These are phyloP conservation scores for Proterorhinus semilunaris DNA, from an alignment of 2,113 vertebrate genomes.

Conservation along the genomic window DNA sequence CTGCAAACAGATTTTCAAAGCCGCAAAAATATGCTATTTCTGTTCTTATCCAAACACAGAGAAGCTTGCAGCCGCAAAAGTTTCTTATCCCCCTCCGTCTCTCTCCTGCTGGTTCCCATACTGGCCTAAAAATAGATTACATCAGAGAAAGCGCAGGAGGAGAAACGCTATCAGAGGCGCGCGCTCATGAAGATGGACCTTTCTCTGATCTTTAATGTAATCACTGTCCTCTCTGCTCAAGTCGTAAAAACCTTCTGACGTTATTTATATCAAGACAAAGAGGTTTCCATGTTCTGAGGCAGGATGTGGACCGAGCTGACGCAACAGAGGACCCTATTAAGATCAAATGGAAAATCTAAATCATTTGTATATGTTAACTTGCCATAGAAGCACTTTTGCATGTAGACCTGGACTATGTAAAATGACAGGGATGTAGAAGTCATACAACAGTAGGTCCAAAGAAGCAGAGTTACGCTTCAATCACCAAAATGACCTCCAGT, in stretches of 20 bases:
- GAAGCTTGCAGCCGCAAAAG: slow-evolving; percentile 55
- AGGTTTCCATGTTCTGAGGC: slow-evolving; percentile 3
- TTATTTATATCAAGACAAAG: slow-evolving; percentile 38
- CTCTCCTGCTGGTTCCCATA: slow-evolving; percentile 68
- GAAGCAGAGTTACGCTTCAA: neutral
- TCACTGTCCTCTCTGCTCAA: slow-evolving; percentile 29
- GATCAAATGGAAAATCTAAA: slow-evolving; percentile 4
- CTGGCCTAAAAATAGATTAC: slow-evolving; percentile 64
- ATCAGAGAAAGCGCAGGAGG: slow-evolving; percentile 65
- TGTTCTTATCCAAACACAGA: slow-evolving; percentile 70
- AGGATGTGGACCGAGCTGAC: neutral
- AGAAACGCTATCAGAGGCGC: slow-evolving; percentile 47
- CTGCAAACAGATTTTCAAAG: slow-evolving; percentile 50
- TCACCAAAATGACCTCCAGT: neutral
- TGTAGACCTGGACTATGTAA: neutral
- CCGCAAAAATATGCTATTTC: slow-evolving; percentile 59
- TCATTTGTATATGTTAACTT: neutral
- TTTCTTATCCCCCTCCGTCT: slow-evolving; percentile 61
- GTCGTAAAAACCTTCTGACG: slow-evolving; percentile 32
- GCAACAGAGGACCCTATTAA: slow-evolving; percentile 4
- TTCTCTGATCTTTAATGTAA: slow-evolving; percentile 46
- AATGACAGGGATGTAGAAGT: neutral
- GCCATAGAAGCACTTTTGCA: neutral
- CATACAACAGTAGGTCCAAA: neutral
- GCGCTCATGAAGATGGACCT: slow-evolving; percentile 43